Evolutionary conservation across 2,888 invertebrate genomes (phyloP), one percentile per base, ranked within the genome.

Genomic region (Clepsis dumicolana): DNA sequence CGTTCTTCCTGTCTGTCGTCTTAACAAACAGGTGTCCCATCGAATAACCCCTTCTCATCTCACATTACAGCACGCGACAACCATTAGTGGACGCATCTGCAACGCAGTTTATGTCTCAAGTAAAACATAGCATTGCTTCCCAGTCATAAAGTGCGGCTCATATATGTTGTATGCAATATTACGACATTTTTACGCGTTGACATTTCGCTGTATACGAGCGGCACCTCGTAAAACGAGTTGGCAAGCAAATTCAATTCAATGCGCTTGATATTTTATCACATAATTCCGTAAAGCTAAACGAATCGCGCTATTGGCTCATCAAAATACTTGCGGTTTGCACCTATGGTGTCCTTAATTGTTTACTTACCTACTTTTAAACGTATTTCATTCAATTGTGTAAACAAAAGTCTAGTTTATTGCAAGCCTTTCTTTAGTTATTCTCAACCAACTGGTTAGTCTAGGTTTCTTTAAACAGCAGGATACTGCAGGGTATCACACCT

Each of bases 131-230:
- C 64, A 60, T 67, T 63, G 60, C 60, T 52, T 60, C 56, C 50
- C 59, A 71, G 77, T 77, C 81, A 77, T 85, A 83, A 85, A 88
- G 75, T 73, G 71, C 56, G 71, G 73, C 73, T 79, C 82, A 84
- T 88, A 85, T 85, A 84, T 86, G 87, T 87, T 88, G 88, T 87
- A 87, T 88, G 83, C 81, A 77, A 82, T 87, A 87, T 89, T 85
- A 89, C 80, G 76, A 82, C 86, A 85, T 85, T 90, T 91, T 90
- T 90, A 90, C 85, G 85, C 76, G 78, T 80, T 78, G 75, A 80
- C 82, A 81, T 80, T 81, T 80, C 79, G 79, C 76, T 75, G 76
- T 76, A 75, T 81, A 78, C 80, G 79, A 78, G 80, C 80, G 76
- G 73, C 84, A 85, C 84, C 84, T 86, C 89, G 80, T 91, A 90